These are phyloP conservation scores for Pyrgus malvae DNA, from an alignment of 2,888 invertebrate species.

Conservation along the genomic window DNA sequence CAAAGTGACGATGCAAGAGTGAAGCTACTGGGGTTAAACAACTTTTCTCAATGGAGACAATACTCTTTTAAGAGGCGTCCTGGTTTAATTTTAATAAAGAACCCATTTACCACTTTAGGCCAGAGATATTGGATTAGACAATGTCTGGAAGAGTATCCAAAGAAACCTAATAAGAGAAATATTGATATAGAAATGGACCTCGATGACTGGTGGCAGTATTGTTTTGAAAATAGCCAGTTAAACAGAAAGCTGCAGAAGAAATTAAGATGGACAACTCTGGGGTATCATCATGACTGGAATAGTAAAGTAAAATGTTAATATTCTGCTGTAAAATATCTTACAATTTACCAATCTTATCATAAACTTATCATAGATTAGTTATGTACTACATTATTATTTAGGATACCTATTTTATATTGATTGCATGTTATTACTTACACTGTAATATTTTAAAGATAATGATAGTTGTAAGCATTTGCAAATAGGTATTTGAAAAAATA, in stretches of 20 bases:
- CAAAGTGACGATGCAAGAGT: conserved; percentile 45
- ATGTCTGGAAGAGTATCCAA: conserved; percentile 89
- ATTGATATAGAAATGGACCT: conserved; percentile 77
- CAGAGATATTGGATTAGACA: conserved; percentile 92
- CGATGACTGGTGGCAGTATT: conserved; percentile 85
- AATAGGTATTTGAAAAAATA: no score
- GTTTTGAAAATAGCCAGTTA: conserved; percentile 65
- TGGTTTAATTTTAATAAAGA: conserved; percentile 90
- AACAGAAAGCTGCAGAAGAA: conserved; percentile 63
- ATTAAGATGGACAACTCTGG: conserved; percentile 96
- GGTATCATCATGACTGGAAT: conserved; percentile 99
- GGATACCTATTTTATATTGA: no score
- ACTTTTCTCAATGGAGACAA: conserved; percentile 81
- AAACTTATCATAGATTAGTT: neutral
- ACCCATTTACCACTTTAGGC: conserved; percentile 90
- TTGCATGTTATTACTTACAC: no score
- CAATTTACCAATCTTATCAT: neutral
- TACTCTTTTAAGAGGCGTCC: conserved; percentile 83
- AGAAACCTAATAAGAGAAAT: conserved; percentile 86
- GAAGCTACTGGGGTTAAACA: conserved; percentile 51
- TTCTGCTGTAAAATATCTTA: conserved; percentile 30
- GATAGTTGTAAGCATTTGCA: no score
- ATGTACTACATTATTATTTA: no score
- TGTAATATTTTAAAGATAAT: no score
- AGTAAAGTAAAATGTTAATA: conserved; percentile 86